Percentiles rank a stretch among this genome's conserved stretches.
Conservation (phyloP, 2,113 vertebrate genomes). For the Dissostichus mawsoni region DNA sequence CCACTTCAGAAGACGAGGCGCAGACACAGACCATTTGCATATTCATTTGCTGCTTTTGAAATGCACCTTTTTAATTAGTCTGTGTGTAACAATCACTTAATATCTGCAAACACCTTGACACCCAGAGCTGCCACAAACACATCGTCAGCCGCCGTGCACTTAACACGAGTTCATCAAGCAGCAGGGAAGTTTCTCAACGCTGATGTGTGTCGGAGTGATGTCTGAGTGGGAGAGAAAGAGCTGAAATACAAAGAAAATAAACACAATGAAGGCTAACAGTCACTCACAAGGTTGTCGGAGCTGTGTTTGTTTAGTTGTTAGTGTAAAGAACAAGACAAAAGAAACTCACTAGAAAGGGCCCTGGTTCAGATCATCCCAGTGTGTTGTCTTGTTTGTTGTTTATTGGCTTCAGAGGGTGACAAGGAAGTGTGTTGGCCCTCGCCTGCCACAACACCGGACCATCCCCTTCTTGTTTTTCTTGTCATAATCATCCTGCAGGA, state of each 20-base stretch:
- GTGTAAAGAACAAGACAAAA: slow-evolving; percentile 51
- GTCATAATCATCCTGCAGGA: slow-evolving; percentile 53
- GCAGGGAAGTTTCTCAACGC: slow-evolving; percentile 55
- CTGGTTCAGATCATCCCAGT: slow-evolving; percentile 44
- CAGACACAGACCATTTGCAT: slow-evolving; percentile 83
- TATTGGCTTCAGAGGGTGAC: slow-evolving; percentile 41
- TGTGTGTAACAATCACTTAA: slow-evolving; percentile 74
- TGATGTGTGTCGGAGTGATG: slow-evolving; percentile 65
- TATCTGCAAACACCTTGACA: slow-evolving; percentile 78
- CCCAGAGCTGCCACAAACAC: slow-evolving; percentile 50
- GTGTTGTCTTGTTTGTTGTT: slow-evolving; percentile 32
- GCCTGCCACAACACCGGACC: slow-evolving; percentile 40
- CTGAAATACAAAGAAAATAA: slow-evolving; percentile 39
- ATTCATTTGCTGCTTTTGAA: slow-evolving; percentile 84
- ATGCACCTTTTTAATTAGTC: slow-evolving; percentile 85
- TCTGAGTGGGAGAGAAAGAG: slow-evolving; percentile 75
- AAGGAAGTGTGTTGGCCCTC: slow-evolving; percentile 15
- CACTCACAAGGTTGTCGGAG: slow-evolving; percentile 63
- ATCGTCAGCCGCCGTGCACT: slow-evolving; percentile 47
- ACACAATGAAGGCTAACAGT: slow-evolving; percentile 64
- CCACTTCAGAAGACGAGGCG: slow-evolving; percentile 78
- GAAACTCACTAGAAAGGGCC: slow-evolving; percentile 32
- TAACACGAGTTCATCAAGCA: slow-evolving; percentile 66
- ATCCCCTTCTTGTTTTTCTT: slow-evolving; percentile 4
- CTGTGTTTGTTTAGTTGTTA: slow-evolving; percentile 59